A percentile compares a stretch with the other conserved stretches of the same genome.
These are phyloP conservation scores for Ceratosolen solmsi DNA, from an alignment of 1,140 invertebrate species.

Conservation along the genomic window DNA sequence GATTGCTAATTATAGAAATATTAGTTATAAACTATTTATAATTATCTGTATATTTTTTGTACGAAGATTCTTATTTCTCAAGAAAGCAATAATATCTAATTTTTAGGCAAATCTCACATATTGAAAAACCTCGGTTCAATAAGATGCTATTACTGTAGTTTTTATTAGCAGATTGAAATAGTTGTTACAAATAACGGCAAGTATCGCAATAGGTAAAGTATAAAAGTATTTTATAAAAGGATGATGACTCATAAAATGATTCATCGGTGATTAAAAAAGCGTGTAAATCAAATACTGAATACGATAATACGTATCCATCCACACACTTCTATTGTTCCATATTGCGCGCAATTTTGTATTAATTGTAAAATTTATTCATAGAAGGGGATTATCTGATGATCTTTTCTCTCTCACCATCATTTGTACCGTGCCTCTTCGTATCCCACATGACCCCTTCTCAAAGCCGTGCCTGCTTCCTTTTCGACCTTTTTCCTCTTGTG, in stretches of 20 bases:
- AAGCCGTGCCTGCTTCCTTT: not conserved
- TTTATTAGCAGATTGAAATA: too few relatives aligned
- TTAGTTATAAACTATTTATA: too few relatives aligned
- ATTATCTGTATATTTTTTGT: too few relatives aligned
- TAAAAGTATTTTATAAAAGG: not conserved
- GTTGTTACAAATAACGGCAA: not conserved
- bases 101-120: too few relatives aligned
- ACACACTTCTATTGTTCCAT: constrained; percentile 18
- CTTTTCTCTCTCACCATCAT: not conserved
- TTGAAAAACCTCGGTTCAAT: too few relatives aligned
- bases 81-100: too few relatives aligned
- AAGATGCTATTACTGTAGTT: too few relatives aligned
- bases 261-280: not conserved
- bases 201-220: not conserved
- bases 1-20: too few relatives aligned
- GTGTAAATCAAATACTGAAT: not conserved
- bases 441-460: not conserved
- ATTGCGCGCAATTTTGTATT: constrained; percentile 13
- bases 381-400: not conserved
- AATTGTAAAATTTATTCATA: constrained; percentile 26
- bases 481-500: constrained; percentile 29
- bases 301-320: not conserved
- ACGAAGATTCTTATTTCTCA: too few relatives aligned
- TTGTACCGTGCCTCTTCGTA: not conserved
- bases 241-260: not conserved